A percentile compares a stretch with the other conserved stretches of the same genome.
Conservation (phyloP, 2,888 invertebrate species). For the Hesperia comma region DNA sequence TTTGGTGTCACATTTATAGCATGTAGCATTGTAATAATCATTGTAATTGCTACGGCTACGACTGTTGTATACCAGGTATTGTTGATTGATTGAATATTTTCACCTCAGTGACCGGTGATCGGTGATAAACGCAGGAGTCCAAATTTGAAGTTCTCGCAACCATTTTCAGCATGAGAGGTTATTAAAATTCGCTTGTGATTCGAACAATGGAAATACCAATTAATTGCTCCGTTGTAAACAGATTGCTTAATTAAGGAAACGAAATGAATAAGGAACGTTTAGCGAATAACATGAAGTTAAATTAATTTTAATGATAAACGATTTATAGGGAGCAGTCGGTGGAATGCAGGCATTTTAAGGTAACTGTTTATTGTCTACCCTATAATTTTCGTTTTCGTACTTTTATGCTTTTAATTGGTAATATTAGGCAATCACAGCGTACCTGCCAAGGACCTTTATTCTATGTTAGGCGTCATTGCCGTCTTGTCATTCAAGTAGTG, state of each 20-base stretch:
- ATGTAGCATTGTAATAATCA: constrained; percentile 14
- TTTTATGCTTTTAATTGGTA: too few relatives aligned
- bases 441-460: too few relatives aligned
- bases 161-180: constrained; percentile 57
- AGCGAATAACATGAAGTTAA: constrained; percentile 73
- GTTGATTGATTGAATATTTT: constrained; percentile 38
- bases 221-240: constrained; percentile 82
- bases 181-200: constrained; percentile 66
- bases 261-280: constrained; percentile 79
- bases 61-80: constrained; percentile 28
- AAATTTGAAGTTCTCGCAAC: constrained; percentile 53
- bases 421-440: too few relatives aligned
- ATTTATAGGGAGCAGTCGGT: constrained; percentile 49
- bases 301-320: constrained; percentile 82
- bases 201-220: constrained; percentile 76
- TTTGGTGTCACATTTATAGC: too few relatives aligned
- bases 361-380: neutral
- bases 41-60: constrained; percentile 16
- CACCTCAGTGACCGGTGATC: constrained; percentile 40
- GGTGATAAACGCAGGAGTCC: constrained; percentile 45
- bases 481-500: too few relatives aligned
- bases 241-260: constrained; percentile 82
- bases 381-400: neutral
- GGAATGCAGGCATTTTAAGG: constrained; percentile 16
- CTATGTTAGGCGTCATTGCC: too few relatives aligned